phyloP scores from a whole-genome alignment of 2,797 vertebrate genomes.

The Trematomus bernacchii region DNA sequence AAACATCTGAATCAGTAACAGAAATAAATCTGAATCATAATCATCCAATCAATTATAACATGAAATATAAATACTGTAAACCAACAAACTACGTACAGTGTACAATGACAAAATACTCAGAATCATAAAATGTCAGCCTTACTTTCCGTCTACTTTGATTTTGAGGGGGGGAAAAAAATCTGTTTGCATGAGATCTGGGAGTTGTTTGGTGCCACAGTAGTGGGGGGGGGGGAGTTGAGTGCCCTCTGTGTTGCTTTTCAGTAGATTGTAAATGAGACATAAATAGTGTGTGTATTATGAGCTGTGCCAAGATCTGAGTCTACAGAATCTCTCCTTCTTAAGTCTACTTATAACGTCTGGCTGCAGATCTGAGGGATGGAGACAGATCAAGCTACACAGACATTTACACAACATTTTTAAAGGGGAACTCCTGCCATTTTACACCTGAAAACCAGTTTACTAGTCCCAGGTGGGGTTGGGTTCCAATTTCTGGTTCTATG shows the following conservation, averaged over 20 bases:
- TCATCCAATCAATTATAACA: no score
- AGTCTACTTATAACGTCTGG: constrained; percentile 46
- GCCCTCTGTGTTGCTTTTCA: constrained; percentile 1
- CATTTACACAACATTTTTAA: background rate
- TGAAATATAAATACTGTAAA: no score
- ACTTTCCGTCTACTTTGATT: background rate
- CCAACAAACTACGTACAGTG: no score
- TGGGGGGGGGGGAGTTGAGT: constrained; percentile 1
- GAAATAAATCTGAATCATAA: no score
- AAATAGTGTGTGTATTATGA: constrained; percentile 59
- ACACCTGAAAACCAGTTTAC: constrained; percentile 19
- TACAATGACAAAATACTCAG: no score
- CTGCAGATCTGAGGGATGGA: constrained; percentile 33
- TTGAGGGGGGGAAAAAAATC: background rate
- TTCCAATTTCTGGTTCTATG: background rate
- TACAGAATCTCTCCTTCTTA: constrained; percentile 30
- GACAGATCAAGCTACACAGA: constrained; percentile 35
- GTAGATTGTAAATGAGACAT: constrained; percentile 40
- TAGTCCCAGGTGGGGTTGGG: background rate
- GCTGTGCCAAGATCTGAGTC: constrained; percentile 36
- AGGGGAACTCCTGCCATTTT: constrained; percentile 23
- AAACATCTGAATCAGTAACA: no score
- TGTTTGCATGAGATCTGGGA: background rate
- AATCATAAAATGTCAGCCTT: background rate
- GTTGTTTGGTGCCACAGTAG: background rate